Evolutionary conservation across 2,113 vertebrate species (phyloP).

Genomic region (Helogale parvula): DNA sequence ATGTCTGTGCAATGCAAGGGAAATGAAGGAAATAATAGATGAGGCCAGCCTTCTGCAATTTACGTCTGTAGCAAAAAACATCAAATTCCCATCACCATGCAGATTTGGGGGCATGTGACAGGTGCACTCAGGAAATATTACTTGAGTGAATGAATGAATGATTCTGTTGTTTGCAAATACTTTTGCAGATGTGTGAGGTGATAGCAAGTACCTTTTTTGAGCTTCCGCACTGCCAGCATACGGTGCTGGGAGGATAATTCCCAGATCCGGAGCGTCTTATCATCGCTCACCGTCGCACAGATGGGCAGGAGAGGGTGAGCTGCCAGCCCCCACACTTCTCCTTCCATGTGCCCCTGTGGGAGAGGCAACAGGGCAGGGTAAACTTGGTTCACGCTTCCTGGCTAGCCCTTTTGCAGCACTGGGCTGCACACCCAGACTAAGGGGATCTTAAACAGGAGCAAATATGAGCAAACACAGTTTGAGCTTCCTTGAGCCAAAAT

Average conservation of each 20-base stretch:
- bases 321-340: slow-evolving; percentile 97
- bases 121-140: neutral
- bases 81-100: neutral
- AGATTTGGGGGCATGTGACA: neutral
- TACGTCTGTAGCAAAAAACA: neutral
- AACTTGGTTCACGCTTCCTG: neutral
- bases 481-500: neutral
- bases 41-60: neutral
- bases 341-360: slow-evolving; percentile 96
- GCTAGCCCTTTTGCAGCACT: neutral
- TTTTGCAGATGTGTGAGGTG: neutral
- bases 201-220: slow-evolving; percentile 93
- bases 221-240: slow-evolving; percentile 98
- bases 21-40: neutral
- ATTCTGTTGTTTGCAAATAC: neutral
- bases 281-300: slow-evolving; percentile 97
- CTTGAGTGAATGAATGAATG: neutral
- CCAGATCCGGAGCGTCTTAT: slow-evolving; percentile 97
- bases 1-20: slow-evolving; percentile 48
- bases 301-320: slow-evolving; percentile 95
- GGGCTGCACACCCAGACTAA: neutral
- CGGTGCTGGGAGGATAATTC: slow-evolving; percentile 96
- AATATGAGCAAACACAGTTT: neutral
- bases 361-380: slow-evolving; percentile 10
- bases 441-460: neutral